These are phyloP conservation scores for Exocentrus adspersus DNA, from an alignment of 2,888 invertebrate genomes.

Conservation along the genomic window DNA sequence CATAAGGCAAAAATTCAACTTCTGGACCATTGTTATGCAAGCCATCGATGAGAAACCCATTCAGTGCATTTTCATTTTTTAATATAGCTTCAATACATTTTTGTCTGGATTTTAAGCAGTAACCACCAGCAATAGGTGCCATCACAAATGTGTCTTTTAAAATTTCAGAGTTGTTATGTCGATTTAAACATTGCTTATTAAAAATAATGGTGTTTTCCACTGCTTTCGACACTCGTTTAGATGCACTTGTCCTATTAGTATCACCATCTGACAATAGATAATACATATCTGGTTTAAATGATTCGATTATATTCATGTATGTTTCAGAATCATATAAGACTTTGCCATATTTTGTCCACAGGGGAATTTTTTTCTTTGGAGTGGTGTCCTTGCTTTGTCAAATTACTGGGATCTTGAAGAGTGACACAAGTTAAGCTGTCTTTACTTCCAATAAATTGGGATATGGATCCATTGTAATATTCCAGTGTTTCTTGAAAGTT, in stretches of 20 bases:
- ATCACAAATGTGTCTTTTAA: constrained; percentile 67
- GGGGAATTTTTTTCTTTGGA: constrained; percentile 74
- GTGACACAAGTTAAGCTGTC: constrained; percentile 66
- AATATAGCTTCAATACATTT: constrained; percentile 72
- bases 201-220: constrained; percentile 75
- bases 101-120: constrained; percentile 68
- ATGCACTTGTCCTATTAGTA: constrained; percentile 72
- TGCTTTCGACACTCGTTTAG: constrained; percentile 78
- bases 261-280: constrained; percentile 84
- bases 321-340: constrained; percentile 70
- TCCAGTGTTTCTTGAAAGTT: constrained; percentile 69
- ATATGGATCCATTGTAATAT: constrained; percentile 72
- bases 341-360: constrained; percentile 85
- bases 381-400: constrained; percentile 77
- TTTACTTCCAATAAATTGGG: constrained; percentile 73
- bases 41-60: constrained; percentile 85
- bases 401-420: constrained; percentile 76
- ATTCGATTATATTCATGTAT: constrained; percentile 82
- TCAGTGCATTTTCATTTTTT: constrained; percentile 67
- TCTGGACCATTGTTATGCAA: constrained; percentile 79
- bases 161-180: constrained; percentile 69
- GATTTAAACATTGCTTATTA: constrained; percentile 75
- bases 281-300: constrained; percentile 83
- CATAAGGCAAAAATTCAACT: constrained; percentile 65
- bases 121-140: constrained; percentile 80